Conservation (phyloP, 2,888 invertebrate species). For the Drosophila rellima region DNA sequence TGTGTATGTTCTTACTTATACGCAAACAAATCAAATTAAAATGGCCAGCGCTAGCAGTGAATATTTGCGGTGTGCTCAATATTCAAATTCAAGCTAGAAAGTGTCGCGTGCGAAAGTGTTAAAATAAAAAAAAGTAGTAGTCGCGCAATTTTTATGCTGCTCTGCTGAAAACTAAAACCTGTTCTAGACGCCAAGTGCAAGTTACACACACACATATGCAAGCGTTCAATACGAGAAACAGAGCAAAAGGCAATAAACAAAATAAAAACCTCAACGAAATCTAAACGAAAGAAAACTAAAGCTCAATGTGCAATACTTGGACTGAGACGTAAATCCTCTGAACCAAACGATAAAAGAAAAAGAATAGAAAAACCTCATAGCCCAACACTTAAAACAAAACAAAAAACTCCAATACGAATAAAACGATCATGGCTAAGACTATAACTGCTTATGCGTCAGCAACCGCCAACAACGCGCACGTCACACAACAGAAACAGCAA, state of each 20-base stretch:
- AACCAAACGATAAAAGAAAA: conserved; percentile 27
- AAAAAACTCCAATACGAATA: conserved; percentile 44
- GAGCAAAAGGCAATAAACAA: conserved; percentile 65
- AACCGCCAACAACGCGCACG: conserved; percentile 53
- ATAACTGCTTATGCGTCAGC: conserved; percentile 70
- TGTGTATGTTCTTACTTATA: conserved; percentile 47
- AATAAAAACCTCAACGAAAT: conserved; percentile 43
- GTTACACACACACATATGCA: conserved; percentile 42
- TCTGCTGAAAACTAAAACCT: conserved; percentile 65
- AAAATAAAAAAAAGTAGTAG: conserved; percentile 40
- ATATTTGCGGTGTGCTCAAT: conserved; percentile 65
- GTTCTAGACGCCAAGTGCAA: conserved; percentile 76
- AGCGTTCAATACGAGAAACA: conserved; percentile 33
- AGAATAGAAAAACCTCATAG: conserved; percentile 33
- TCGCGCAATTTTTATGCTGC: conserved; percentile 46
- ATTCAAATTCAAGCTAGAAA: conserved; percentile 70
- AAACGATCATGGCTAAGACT: conserved; percentile 70
- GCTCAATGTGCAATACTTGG: conserved; percentile 60
- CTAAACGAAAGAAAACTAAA: conserved; percentile 47
- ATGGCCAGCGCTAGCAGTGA: conserved; percentile 37
- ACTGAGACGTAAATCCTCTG: conserved; percentile 26
- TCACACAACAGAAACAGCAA: conserved; percentile 53
- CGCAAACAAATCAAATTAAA: conserved; percentile 55
- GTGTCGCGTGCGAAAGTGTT: conserved; percentile 80
- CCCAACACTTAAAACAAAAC: conserved; percentile 3